Conservation (phyloP, 1,140 invertebrate genomes). For the Apis laboriosa region DNA sequence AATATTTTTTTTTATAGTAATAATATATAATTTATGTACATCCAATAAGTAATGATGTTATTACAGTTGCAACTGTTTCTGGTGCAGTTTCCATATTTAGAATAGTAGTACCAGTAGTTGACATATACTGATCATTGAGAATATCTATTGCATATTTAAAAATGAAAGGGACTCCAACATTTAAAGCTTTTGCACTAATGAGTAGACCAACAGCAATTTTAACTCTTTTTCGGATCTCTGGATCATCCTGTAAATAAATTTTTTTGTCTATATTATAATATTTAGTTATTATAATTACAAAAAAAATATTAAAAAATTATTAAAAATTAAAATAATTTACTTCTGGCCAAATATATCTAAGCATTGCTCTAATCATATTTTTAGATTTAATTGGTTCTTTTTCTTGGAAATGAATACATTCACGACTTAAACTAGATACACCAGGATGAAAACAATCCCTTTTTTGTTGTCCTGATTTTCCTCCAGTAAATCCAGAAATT, state of each 20-base stretch:
- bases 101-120: slow-evolving; percentile 78
- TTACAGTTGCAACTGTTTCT: slow-evolving; percentile 87
- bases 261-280: slow-evolving; percentile 19
- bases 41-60: slow-evolving; percentile 91
- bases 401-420: slow-evolving; percentile 83
- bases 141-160: slow-evolving; percentile 97
- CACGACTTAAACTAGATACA: slow-evolving; percentile 85
- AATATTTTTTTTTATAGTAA: not conserved
- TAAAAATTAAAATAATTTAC: slow-evolving; percentile 76
- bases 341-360: slow-evolving; percentile 97
- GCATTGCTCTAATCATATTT: slow-evolving; percentile 94
- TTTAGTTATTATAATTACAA: not conserved
- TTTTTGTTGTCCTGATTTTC: slow-evolving; percentile 83
- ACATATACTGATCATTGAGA: slow-evolving; percentile 85
- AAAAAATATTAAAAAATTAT: no score
- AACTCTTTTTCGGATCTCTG: slow-evolving; percentile 90
- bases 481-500: slow-evolving; percentile 74
- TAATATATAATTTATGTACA: slow-evolving; percentile 86
- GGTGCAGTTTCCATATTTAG: slow-evolving; percentile 87
- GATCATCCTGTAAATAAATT: slow-evolving; percentile 85
- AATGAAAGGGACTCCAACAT: slow-evolving; percentile 97
- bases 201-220: slow-evolving; percentile 91
- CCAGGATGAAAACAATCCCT: slow-evolving; percentile 96
- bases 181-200: slow-evolving; percentile 92
- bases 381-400: slow-evolving; percentile 84